A percentile compares a stretch with the other conserved stretches of the same genome.
phyloP scores from a whole-genome alignment of 2,888 invertebrate species.

The Eustalomyia histrio region DNA sequence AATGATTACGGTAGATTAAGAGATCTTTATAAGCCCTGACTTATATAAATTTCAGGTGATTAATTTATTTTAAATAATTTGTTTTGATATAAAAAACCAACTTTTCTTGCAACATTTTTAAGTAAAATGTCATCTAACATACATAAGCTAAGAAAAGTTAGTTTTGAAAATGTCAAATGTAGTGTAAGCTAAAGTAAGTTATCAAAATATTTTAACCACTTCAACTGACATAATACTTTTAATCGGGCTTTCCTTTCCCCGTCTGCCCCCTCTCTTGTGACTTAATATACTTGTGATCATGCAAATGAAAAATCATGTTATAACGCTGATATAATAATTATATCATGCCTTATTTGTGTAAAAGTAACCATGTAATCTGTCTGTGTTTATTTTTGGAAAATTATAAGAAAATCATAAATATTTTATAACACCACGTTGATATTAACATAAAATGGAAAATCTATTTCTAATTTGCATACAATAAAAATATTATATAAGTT shows the following conservation, averaged over 20 bases:
- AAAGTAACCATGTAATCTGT: slow-evolving; percentile 49
- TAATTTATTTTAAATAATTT: not conserved
- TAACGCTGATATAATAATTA: slow-evolving; percentile 58
- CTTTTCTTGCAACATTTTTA: not conserved
- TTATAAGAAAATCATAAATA: not conserved
- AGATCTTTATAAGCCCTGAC: not conserved
- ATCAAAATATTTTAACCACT: not conserved
- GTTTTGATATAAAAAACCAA: not conserved
- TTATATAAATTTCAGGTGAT: not conserved
- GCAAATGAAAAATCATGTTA: slow-evolving; percentile 3
- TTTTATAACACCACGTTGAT: not conserved
- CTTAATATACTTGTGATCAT: not conserved
- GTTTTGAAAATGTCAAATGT: not conserved
- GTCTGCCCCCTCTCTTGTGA: too few species aligned
- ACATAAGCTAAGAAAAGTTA: not conserved
- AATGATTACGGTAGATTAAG: not conserved
- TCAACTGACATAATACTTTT: not conserved
- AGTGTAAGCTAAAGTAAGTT: not conserved
- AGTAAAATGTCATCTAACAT: not conserved
- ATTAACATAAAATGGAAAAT: too few species aligned
- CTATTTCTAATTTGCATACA: too few species aligned
- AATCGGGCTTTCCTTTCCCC: not conserved
- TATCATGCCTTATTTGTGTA: slow-evolving; percentile 51
- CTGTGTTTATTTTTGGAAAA: slow-evolving; percentile 14
- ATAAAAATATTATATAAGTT: too few species aligned